Evolutionary conservation across 2,113 vertebrate genomes (phyloP), one percentile per base, ranked within the genome.

Genomic region (Tragelaphus strepsiceros): DNA sequence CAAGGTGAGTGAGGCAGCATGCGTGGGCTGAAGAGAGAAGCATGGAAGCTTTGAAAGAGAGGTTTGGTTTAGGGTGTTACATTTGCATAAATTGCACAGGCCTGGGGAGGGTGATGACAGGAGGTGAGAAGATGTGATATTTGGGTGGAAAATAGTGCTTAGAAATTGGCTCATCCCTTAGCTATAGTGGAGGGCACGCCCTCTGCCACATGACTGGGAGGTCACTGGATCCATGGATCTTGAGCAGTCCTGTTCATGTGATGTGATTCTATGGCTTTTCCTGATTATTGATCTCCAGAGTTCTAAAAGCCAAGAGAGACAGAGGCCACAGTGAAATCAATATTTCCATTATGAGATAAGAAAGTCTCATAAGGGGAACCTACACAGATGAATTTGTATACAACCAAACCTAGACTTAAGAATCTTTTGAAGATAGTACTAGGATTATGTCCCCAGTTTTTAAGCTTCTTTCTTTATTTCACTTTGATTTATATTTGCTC

Each of bases 271-370:
- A 59, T 56, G 95, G 32, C 54, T 80, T 91, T 93, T 89, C 11
- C 32, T 93, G 46, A 39, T 80, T 59, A 32, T 56, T 77, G 19
- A 64, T 35, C 58, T 74, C 49, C 84, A 30, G 5, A 80, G 6
- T 74, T 95, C 39, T 61, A 84, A 93, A 95, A 87, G 17, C 43
- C 86, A 59, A 83, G 46, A 83, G 49, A 88, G 46, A 61, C 10
- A 82, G 90, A 77, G 10, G 22, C 80, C 51, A 77, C 56, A 30
- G 35, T 59, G 15, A 28, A 94, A 91, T 94, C 67, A 83, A 64
- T 94, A 89, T 91, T 97, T 96, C 88, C 91, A 86, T 97, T 87
- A 89, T 26, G 64, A 94, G 82, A 93, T 91, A 88, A 96, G 91
- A 97, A 94, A 91, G 74, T 81, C 51, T 9, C 35, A 53, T 80